Percentiles rank a stretch among this genome's conserved stretches.
These are phyloP conservation scores for Xenotilapia leptura DNA, from an alignment of 2,113 vertebrate genomes.

Conservation along the genomic window DNA sequence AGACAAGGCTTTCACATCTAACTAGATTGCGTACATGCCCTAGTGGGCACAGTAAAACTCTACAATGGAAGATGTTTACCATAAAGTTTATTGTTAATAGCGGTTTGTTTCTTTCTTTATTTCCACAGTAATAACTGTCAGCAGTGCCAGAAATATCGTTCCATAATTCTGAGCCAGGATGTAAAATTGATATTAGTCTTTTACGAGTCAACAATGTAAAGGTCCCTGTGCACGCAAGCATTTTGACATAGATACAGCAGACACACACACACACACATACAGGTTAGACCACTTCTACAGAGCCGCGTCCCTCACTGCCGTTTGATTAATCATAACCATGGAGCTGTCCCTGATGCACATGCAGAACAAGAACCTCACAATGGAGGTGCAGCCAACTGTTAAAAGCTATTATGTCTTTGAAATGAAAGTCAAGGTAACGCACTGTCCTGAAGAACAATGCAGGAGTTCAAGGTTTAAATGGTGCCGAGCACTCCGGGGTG, in stretches of 20 bases:
- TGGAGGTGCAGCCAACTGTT: constrained; percentile 39
- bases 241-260: constrained; percentile 1
- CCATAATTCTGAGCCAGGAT: neutral
- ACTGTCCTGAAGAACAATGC: neutral
- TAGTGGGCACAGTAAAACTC: neutral
- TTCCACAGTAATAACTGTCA: neutral
- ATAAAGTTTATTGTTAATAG: neutral
- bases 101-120: neutral
- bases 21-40: neutral
- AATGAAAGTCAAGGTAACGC: constrained; percentile 29
- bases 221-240: neutral
- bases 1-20: neutral
- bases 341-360: constrained; percentile 31
- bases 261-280: neutral
- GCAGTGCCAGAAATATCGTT: neutral
- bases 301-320: neutral
- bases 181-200: neutral
- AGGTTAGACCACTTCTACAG: neutral
- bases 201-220: neutral
- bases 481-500: neutral
- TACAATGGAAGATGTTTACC: neutral
- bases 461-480: neutral
- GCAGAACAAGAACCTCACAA: constrained; percentile 49
- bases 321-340: constrained; percentile 46
- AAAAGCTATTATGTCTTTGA: constrained; percentile 54